Evolutionary conservation across 1,140 invertebrate genomes (phyloP), one percentile per base, ranked within the genome.

Genomic region (Drosophila melanica): DNA sequence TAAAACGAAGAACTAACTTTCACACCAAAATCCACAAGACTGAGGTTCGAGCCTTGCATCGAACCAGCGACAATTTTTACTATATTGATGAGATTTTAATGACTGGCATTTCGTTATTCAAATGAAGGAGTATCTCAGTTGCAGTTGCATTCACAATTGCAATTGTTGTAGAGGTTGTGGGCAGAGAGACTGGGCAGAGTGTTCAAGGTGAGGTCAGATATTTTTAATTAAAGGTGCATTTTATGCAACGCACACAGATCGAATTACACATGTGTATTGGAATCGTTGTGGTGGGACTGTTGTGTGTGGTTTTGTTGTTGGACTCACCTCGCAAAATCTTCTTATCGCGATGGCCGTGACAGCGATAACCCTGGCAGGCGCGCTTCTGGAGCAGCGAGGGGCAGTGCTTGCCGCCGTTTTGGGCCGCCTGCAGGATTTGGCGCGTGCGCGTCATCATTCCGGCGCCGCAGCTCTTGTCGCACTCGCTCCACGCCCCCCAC

Each of bases 321-420:
- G 5, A 79, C 92, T 93, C 90, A 96, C 96, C 96, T 93, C 95
- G 94, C 53, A 95, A 90, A 14, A 95, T 95, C 50, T 89, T 91
- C 70, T 94, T 93, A 82, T 95, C 94, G 12, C 93, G 94, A 80
- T 95, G 94, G 41, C 94, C 93, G 18, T 94, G 93, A 79, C 95
- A 96, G 1, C 93, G 94, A 20, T 94, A 94, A 44, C 95, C 95
- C 80, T 96, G 94, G 90, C 96, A 97, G 1, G 94, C 95, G 16
- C 95, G 92, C 59, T 95, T 94, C 89, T 97, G 96, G 55, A 95
- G 92, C 65, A 96, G 90, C 14, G 95, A 94, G 0, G 96, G 95
- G 91, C 96, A 97, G 72, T 95, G 94, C 72, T 92, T 94, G 62
- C 96, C 96, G 0, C 96, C 96, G 81, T 97, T 96, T 44, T 94